These are phyloP conservation scores for Pelodytes ibericus DNA, from an alignment of 2,797 vertebrate genomes.

Conservation along the genomic window DNA sequence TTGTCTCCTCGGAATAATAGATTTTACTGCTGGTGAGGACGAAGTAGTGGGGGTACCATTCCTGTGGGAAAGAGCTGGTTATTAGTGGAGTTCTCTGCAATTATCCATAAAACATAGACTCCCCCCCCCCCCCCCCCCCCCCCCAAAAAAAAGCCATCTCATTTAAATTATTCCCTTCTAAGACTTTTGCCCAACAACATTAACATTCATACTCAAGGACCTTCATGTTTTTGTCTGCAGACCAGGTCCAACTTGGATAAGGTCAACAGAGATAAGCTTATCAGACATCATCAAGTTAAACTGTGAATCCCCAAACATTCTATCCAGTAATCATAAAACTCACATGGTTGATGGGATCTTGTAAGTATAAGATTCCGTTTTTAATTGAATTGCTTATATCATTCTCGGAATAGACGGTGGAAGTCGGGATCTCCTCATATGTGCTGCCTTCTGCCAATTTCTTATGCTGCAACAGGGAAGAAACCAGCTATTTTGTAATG, in stretches of 20 bases:
- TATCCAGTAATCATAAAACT: slow-evolving; percentile 32
- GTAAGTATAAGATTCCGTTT: slow-evolving; percentile 94
- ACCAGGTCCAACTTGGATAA: too few species aligned
- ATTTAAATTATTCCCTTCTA: too few species aligned
- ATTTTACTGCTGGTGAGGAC: slow-evolving; percentile 97
- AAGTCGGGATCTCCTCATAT: slow-evolving; percentile 92
- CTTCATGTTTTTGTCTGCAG: too few species aligned
- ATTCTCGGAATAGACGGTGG: slow-evolving; percentile 92
- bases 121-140: neutral
- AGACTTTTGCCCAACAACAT: too few species aligned
- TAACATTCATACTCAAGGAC: too few species aligned
- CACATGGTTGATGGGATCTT: slow-evolving; percentile 97
- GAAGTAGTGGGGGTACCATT: slow-evolving; percentile 98
- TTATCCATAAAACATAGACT: too few species aligned
- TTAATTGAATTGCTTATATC: slow-evolving; percentile 99
- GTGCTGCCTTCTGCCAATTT: slow-evolving; percentile 96
- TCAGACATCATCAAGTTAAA: too few species aligned
- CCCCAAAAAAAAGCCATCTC: accelerated
- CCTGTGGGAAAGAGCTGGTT: slow-evolving; percentile 71
- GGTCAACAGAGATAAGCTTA: too few species aligned
- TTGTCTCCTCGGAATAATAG: slow-evolving; percentile 96
- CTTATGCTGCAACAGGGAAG: slow-evolving; percentile 83
- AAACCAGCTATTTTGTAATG: too few species aligned
- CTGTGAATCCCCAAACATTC: neutral
- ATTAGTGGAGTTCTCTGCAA: neutral